phyloP scores from a whole-genome alignment of 2,888 invertebrate genomes.

The Plagodis pulveraria region DNA sequence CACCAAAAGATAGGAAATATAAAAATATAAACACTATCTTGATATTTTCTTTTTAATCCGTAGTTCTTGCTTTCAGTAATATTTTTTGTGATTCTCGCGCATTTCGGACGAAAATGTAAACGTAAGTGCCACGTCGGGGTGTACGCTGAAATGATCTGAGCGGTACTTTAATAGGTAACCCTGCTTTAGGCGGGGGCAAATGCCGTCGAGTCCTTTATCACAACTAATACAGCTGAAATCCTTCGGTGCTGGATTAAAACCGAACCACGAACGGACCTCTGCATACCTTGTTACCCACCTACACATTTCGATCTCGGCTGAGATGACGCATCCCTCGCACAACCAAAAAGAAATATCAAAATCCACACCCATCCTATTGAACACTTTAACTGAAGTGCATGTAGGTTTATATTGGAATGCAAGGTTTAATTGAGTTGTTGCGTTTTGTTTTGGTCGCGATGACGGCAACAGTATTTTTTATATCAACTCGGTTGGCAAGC shows the following conservation, averaged over 20 bases:
- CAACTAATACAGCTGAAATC: conserved; percentile 60
- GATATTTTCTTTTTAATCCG: too few species aligned
- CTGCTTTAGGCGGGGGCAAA: too few species aligned
- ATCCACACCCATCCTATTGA: conserved; percentile 19
- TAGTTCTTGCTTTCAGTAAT: too few species aligned
- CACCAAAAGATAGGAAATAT: too few species aligned
- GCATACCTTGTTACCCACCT: conserved; percentile 66
- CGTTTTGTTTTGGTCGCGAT: conserved; percentile 48
- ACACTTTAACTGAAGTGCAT: conserved; percentile 26
- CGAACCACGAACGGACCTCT: conserved; percentile 43
- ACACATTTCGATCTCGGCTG: conserved; percentile 67
- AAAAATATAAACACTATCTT: too few species aligned
- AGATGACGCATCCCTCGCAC: conserved; percentile 63
- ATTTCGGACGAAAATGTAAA: too few species aligned
- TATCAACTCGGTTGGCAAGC: conserved; percentile 55
- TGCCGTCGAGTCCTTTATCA: too few species aligned
- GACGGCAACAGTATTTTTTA: conserved; percentile 58
- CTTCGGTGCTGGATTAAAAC: conserved; percentile 45
- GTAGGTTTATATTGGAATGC: conserved; percentile 39
- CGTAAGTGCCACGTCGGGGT: too few species aligned
- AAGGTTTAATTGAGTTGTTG: conserved; percentile 54
- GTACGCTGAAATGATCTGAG: too few species aligned
- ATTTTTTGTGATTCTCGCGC: too few species aligned
- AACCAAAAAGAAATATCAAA: conserved; percentile 37
- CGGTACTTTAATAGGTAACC: too few species aligned